Evolutionary conservation across 2,797 vertebrate species (phyloP), one percentile per base, ranked within the genome.

Genomic region (Prionace glauca): DNA sequence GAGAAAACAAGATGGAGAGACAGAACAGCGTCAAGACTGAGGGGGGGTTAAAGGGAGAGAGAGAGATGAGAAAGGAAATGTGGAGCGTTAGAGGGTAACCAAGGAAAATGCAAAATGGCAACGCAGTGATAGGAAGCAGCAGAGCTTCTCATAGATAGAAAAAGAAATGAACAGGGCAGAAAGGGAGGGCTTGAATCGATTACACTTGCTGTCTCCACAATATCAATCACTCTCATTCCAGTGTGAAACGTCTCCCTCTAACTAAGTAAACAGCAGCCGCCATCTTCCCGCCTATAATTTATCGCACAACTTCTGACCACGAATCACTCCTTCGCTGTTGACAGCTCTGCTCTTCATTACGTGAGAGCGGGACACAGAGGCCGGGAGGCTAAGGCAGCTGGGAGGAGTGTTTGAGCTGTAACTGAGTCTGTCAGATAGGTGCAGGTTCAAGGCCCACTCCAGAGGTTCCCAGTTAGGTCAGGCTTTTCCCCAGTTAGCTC

Each of bases 401-500:
- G 14, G 29, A 56, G 2, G 81, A 84, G 3, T 60, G 86, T 56
- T 56, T 60, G 1, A 87, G 84, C 84, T 62, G 56, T 18, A 36
- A 22, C 36, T 84, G 0, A 22, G 0, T 45, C 26, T 7, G 3
- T n/a, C 87, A 29, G 60, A 7, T 0, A 12, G 56, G 9, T n/a
- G 29, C 2, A 5, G 41, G 12, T 32, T 32, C 10, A 14, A 60
- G 50, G 1, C 50, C 26, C 26, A 84, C 36, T 45, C 20, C 81
- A 20, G 14, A 45, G 36, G 45, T 0, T 20, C 32, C 1, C 0
- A 4, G 50, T 56, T 56, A 3, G 2, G 50, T 0, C 50, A 0
- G 50, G 50, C 50, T 56, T 69, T 69, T 69, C 14, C 18, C 16
- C 67, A 22, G 18, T 69, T 69, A 69, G 18, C 62, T 65, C 62